A percentile compares a stretch with the other conserved stretches of the same genome.
Conservation (phyloP, 2,797 vertebrate genomes). For the Vultur gryphus region DNA sequence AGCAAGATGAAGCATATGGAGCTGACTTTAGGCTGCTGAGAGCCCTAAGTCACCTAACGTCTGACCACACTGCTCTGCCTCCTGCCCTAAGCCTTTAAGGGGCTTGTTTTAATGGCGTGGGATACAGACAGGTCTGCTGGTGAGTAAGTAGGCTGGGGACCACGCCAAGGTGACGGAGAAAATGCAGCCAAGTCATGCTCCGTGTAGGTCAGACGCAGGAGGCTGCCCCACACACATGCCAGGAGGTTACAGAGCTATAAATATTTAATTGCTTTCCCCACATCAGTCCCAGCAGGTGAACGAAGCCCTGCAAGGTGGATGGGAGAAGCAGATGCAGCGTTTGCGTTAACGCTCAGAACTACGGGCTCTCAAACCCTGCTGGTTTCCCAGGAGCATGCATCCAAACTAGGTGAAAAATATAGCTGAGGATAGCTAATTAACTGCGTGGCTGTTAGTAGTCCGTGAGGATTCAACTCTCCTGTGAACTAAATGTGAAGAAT, state of each 20-base stretch:
- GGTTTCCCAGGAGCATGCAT: background rate
- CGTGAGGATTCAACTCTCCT: background rate
- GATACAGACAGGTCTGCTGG: background rate
- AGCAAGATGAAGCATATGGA: background rate
- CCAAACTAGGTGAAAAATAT: background rate
- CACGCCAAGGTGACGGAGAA: background rate
- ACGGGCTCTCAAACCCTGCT: background rate
- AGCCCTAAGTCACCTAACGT: background rate
- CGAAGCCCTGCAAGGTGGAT: background rate
- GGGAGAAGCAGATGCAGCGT: background rate
- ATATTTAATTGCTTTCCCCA: background rate
- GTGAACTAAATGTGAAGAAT: background rate
- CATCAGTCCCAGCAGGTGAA: background rate
- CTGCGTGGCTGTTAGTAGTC: background rate
- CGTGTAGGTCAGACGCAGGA: background rate
- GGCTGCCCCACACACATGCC: background rate
- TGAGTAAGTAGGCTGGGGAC: background rate
- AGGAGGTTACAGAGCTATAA: constrained; percentile 9
- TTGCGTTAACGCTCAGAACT: background rate
- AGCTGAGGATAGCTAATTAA: background rate
- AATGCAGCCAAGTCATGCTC: constrained; percentile 1
- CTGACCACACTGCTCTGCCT: background rate
- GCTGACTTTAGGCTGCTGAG: background rate
- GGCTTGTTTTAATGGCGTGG: background rate
- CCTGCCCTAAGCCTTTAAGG: background rate